These are phyloP conservation scores for Leucophenga montana DNA, from an alignment of 2,888 invertebrate genomes.

Conservation along the genomic window DNA sequence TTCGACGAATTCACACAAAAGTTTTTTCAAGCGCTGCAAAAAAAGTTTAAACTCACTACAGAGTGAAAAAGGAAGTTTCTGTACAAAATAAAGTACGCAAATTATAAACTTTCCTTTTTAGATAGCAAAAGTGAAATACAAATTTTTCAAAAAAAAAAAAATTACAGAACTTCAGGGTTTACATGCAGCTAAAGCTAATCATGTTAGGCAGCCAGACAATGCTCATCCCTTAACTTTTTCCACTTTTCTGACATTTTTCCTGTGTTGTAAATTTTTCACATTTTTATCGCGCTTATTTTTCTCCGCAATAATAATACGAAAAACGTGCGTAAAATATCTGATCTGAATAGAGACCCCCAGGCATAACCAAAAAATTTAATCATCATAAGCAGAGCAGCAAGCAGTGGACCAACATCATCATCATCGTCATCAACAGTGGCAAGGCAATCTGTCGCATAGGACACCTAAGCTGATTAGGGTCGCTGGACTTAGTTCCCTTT, in stretches of 20 bases:
- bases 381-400: constrained; percentile 19
- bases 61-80: background rate
- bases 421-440: background rate
- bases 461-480: constrained; percentile 37
- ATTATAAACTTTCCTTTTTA: constrained; percentile 2
- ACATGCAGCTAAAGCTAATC: no score
- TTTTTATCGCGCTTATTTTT: background rate
- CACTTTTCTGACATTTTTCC: background rate
- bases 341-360: constrained; percentile 27
- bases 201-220: background rate
- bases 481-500: constrained; percentile 25
- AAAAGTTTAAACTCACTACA: constrained; percentile 6
- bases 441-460: constrained; percentile 37
- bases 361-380: constrained; percentile 32
- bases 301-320: constrained; percentile 13
- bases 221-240: background rate
- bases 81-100: background rate
- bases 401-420: background rate
- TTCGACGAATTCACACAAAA: constrained; percentile 21
- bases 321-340: constrained; percentile 28
- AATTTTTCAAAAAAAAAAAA: background rate
- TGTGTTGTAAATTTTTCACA: no score
- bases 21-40: constrained; percentile 2
- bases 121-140: background rate
- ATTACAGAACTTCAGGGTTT: no score